Base-by-base conservation (phyloP, 1,140 invertebrate genomes). In the Rhopalosiphum maidis region DNA sequence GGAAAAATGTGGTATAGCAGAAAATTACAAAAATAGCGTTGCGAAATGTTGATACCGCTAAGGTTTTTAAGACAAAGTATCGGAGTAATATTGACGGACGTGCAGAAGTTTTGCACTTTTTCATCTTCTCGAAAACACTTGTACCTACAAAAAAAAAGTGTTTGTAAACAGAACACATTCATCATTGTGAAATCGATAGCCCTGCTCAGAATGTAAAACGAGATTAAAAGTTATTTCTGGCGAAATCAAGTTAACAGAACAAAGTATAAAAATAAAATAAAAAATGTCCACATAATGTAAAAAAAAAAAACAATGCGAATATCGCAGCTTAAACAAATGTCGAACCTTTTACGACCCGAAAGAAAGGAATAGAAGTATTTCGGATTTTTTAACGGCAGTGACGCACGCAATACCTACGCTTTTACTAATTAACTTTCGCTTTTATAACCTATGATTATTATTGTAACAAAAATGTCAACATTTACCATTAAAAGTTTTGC, bases 351-450 rank as follows among this genome's bases (percentile, higher is more conserved):
- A 60, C 30, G 30, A 60, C 25, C 60, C 30, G 60, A 77, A 68
- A 77, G 30, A 77, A 77, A 77, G 60, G 30, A 77, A n/a, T 77
- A 77, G 15, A 77, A 77, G n/a, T 77, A 77, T n/a, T 77, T 77
- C 15, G 18, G 30, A 77, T n/a, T 77, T 77, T 77, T n/a, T 77
- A n/a, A 77, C 60, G 30, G 15, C 60, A 77, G 30, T n/a, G n/a
- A n/a, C 5, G n/a, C 60, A 77, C n/a, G 60, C 60, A n/a, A 77
- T 77, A 41, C 41, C 41, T 41, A 77, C 60, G n/a, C 60, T 77
- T 77, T 77, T 77, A 77, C 60, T 77, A 77, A 77, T 77, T 77
- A 77, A 77, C 60, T 77, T 77, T n/a, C n/a, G n/a, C n/a, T 77
- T 77, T 77, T 77, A 77, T 77, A n/a, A 77, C 15, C 60, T 77